Evolutionary conservation across 2,113 vertebrate genomes (phyloP).

Genomic region (Anarrhichthys ocellatus): DNA sequence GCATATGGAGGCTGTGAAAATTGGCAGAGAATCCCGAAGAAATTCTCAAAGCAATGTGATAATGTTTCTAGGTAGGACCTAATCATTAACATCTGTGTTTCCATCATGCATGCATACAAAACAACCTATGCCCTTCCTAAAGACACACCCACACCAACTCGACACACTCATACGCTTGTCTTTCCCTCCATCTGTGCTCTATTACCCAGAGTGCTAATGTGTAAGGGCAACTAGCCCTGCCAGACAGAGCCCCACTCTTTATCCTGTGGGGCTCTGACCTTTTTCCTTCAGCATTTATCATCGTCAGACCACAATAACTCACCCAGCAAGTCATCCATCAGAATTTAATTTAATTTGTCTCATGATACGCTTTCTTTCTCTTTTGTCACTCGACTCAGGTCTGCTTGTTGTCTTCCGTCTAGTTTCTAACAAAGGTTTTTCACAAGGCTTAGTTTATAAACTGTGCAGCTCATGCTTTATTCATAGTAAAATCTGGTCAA

Average conservation of each 20-base stretch:
- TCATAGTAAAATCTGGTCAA: not conserved
- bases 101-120: not conserved
- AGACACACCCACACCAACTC: not conserved
- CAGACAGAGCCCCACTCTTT: conserved; percentile 2
- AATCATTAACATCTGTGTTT: not conserved
- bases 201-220: conserved; percentile 47
- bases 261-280: conserved; percentile 39
- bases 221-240: not conserved
- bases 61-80: not conserved
- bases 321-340: conserved; percentile 26
- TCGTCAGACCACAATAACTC: conserved; percentile 54
- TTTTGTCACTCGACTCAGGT: not conserved
- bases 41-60: not conserved
- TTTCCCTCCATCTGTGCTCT: conserved; percentile 53
- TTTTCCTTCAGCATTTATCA: conserved; percentile 35
- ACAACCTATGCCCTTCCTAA: not conserved
- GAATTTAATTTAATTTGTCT: conserved; percentile 40
- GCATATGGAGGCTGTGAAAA: not conserved
- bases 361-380: conserved; percentile 19
- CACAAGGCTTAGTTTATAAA: not conserved
- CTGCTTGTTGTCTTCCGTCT: conserved; percentile 28
- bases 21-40: not conserved
- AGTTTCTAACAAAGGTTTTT: conserved; percentile 15
- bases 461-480: conserved; percentile 19
- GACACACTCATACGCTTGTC: not conserved